These are phyloP conservation scores for Halcyon chelicuti DNA, from an alignment of 2,797 vertebrate species.

Conservation along the genomic window DNA sequence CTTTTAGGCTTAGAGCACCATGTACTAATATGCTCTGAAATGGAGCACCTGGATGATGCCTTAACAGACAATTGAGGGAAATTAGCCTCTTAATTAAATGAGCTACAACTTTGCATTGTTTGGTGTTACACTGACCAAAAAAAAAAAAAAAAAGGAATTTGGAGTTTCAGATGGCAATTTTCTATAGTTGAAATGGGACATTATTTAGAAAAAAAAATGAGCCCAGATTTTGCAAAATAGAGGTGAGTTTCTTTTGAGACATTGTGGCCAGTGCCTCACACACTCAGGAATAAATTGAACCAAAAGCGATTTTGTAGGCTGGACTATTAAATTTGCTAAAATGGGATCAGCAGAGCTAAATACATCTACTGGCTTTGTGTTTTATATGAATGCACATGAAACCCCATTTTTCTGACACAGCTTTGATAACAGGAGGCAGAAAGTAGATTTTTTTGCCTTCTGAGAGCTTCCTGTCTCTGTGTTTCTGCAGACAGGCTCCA, in stretches of 20 bases:
- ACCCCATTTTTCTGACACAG: neutral
- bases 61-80: constrained; percentile 65
- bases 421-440: neutral
- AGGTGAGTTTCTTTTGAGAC: neutral
- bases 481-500: neutral
- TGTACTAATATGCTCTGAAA: constrained; percentile 73
- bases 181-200: neutral
- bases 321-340: neutral
- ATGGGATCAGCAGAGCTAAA: neutral
- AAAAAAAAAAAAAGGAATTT: constrained; percentile 12
- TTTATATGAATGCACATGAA: neutral
- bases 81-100: constrained; percentile 72
- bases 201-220: neutral
- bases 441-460: neutral
- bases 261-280: neutral
- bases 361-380: neutral
- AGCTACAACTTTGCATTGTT: constrained; percentile 50
- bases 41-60: constrained; percentile 71
- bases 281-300: fast-evolving
- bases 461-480: fast-evolving
- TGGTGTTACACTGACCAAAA: constrained; percentile 24
- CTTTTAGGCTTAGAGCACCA: constrained; percentile 70
- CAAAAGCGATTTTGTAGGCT: neutral
- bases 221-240: neutral
- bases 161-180: neutral